Conservation (phyloP, 2,888 invertebrate genomes). For the Pelosia muscerda region DNA sequence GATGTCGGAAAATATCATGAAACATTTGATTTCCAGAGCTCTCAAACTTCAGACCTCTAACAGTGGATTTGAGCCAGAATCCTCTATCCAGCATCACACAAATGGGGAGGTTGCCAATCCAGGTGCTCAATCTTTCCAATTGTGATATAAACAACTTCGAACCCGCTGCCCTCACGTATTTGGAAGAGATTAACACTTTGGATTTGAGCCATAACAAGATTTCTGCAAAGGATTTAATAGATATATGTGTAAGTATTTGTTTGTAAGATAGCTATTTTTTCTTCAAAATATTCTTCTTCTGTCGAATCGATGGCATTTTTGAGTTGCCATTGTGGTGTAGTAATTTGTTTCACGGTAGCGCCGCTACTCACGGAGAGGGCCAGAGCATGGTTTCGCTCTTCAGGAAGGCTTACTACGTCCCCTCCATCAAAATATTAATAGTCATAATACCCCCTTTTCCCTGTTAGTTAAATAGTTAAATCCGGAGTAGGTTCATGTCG, state of each 20-base stretch:
- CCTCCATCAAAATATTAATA: too few species aligned
- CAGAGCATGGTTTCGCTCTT: too few species aligned
- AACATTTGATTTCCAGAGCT: slow-evolving; percentile 56
- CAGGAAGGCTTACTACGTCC: too few species aligned
- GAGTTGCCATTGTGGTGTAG: too few species aligned
- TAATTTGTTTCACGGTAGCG: too few species aligned
- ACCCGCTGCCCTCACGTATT: slow-evolving; percentile 85
- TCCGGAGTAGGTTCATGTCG: too few species aligned
- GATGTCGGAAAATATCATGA: not conserved
- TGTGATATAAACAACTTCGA: slow-evolving; percentile 87
- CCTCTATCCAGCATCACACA: slow-evolving; percentile 66
- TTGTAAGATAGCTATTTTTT: too few species aligned
- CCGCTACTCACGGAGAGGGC: too few species aligned
- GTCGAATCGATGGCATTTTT: too few species aligned
- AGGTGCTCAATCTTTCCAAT: slow-evolving; percentile 84
- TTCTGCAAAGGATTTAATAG: slow-evolving; percentile 79
- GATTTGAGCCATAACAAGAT: slow-evolving; percentile 90
- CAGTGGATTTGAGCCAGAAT: slow-evolving; percentile 71
- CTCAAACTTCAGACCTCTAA: slow-evolving; percentile 42
- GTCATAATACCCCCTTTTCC: too few species aligned
- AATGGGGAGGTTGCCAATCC: slow-evolving; percentile 81
- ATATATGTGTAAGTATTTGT: slow-evolving; percentile 86
- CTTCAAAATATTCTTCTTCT: too few species aligned
- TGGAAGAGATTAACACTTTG: slow-evolving; percentile 86
- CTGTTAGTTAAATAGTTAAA: too few species aligned